phyloP scores from a whole-genome alignment of 2,113 vertebrate species.

The Corynorhinus townsendii region DNA sequence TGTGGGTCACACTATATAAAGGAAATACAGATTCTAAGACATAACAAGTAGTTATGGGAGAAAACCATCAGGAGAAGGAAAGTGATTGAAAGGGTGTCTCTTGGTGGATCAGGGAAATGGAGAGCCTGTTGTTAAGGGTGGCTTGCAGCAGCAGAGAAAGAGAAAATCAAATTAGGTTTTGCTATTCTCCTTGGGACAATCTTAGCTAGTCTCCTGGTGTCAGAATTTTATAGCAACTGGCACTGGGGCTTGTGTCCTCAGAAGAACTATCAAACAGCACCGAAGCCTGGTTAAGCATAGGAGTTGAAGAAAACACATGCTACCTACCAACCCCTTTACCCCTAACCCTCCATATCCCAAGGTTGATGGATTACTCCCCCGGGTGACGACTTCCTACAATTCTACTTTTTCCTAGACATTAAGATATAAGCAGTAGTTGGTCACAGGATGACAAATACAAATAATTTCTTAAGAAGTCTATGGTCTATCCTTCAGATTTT shows the following conservation, averaged over 20 bases:
- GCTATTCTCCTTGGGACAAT: not conserved
- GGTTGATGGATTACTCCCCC: not conserved
- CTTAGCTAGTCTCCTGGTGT: not conserved
- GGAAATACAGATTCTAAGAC: not conserved
- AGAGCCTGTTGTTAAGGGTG: not conserved
- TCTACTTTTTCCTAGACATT: not conserved
- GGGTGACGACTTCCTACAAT: not conserved
- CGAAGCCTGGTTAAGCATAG: not conserved
- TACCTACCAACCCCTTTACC: not conserved
- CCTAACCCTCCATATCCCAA: not conserved
- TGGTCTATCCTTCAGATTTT: not conserved
- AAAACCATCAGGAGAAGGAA: not conserved
- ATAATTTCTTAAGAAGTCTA: not conserved
- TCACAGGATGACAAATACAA: not conserved
- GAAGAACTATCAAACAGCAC: not conserved
- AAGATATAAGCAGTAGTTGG: not conserved
- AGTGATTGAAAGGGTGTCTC: not conserved
- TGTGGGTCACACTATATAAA: not conserved
- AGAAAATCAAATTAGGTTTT: not conserved
- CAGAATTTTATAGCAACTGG: not conserved
- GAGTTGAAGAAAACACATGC: not conserved
- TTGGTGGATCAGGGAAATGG: not conserved
- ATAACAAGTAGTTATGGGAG: not conserved
- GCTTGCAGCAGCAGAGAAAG: not conserved
- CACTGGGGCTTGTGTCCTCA: not conserved